A percentile compares a stretch with the other conserved stretches of the same genome.
phyloP scores from a whole-genome alignment of 2,797 vertebrate genomes.

The Hirundo rustica region DNA sequence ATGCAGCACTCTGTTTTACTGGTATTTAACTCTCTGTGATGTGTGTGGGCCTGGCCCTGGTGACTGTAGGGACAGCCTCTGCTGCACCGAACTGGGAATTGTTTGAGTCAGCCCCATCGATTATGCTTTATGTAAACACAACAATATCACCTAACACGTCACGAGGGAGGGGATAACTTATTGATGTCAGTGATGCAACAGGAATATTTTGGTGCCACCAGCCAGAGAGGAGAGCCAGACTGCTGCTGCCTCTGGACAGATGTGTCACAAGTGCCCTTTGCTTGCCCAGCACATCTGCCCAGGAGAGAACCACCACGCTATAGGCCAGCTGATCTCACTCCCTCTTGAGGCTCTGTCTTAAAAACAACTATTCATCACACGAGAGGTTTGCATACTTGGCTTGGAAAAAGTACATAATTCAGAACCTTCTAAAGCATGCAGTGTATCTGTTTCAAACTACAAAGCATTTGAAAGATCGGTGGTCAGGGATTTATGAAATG shows the following conservation, averaged over 20 bases:
- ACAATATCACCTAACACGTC: not conserved
- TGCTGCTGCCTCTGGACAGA: not conserved
- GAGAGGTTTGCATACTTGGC: not conserved
- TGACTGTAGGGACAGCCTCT: not conserved
- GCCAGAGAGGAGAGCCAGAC: not conserved
- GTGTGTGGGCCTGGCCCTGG: not conserved
- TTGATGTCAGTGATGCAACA: not conserved
- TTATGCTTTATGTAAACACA: not conserved
- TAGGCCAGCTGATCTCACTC: not conserved
- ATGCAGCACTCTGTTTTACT: not conserved
- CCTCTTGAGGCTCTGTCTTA: not conserved
- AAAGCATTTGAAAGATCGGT: not conserved
- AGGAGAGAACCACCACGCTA: accelerated
- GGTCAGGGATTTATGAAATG: not conserved
- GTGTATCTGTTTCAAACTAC: not conserved
- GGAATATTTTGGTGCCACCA: not conserved
- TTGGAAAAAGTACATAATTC: not conserved
- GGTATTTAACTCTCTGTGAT: not conserved
- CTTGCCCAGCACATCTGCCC: not conserved
- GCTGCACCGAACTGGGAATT: not conserved
- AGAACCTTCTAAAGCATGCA: not conserved
- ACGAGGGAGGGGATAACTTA: not conserved
- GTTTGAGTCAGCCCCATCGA: not conserved
- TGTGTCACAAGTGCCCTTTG: not conserved
- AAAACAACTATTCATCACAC: not conserved